phyloP scores from a whole-genome alignment of 2,113 vertebrate species.

The Oncorhynchus kisutch region DNA sequence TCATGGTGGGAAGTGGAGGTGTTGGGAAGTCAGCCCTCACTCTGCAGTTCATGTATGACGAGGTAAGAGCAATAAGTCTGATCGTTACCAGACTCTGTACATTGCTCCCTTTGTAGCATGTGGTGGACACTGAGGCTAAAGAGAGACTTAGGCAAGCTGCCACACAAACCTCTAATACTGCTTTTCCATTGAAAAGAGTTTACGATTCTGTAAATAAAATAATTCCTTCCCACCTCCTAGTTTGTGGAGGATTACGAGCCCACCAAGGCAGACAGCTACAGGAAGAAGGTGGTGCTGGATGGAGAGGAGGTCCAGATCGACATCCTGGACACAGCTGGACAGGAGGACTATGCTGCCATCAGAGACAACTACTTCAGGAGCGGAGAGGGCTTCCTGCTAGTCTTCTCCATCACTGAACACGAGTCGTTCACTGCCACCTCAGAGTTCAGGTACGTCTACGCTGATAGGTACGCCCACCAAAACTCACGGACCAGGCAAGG shows the following conservation, averaged over 20 bases:
- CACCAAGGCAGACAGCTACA: slow-evolving; percentile 98
- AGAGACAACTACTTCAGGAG: slow-evolving; percentile 98
- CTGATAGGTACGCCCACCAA: neutral
- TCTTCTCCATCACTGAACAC: slow-evolving; percentile 95
- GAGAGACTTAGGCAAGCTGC: too few relatives aligned
- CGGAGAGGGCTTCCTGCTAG: slow-evolving; percentile 93
- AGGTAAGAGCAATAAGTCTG: slow-evolving; percentile 58
- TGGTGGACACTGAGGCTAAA: too few relatives aligned
- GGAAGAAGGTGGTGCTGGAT: slow-evolving; percentile 97
- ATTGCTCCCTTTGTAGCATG: neutral
- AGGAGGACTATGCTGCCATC: slow-evolving; percentile 98
- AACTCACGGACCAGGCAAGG: too few relatives aligned
- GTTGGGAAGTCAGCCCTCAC: slow-evolving; percentile 76
- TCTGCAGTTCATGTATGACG: slow-evolving; percentile 78
- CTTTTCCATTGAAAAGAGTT: too few relatives aligned
- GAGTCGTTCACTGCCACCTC: slow-evolving; percentile 91
- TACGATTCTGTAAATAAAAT: too few relatives aligned
- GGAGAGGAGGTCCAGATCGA: slow-evolving; percentile 98
- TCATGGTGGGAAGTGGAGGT: slow-evolving; percentile 77
- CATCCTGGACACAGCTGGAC: slow-evolving; percentile 83
- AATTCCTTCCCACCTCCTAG: slow-evolving; percentile 56
- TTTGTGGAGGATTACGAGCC: slow-evolving; percentile 99
- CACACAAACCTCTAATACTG: too few relatives aligned
- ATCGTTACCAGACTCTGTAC: neutral
- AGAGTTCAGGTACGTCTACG: slow-evolving; percentile 77